Percentiles rank a stretch among this genome's conserved stretches.
phyloP scores from a whole-genome alignment of 2,797 vertebrate genomes.

The Mus spretus region DNA sequence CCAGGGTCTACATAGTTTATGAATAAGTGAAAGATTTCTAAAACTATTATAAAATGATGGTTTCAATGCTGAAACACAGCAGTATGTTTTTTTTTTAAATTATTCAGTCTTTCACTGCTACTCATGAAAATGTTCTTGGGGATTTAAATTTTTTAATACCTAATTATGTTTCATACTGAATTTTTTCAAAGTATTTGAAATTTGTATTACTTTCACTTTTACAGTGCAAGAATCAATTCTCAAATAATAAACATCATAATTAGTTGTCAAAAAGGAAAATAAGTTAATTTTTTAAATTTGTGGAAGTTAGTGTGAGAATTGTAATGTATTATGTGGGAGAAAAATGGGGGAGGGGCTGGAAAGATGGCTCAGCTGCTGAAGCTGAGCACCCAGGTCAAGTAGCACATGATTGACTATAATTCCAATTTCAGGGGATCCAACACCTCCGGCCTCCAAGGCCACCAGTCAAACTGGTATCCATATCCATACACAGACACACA shows the following conservation, averaged over 20 bases:
- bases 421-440: not conserved
- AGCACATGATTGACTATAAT: not conserved
- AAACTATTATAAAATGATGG: not conserved
- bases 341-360: not conserved
- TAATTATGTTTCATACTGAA: not conserved
- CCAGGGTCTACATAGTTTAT: not conserved
- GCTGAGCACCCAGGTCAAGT: not conserved
- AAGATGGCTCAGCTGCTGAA: not conserved
- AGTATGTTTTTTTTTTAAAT: not conserved
- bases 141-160: not conserved
- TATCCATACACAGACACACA: not conserved
- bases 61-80: conserved; percentile 6
- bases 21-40: not conserved
- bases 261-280: too few relatives aligned
- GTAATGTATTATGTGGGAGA: too few relatives aligned
- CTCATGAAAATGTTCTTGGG: not conserved
- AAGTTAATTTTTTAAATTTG: not conserved
- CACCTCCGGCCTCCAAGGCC: not conserved
- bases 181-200: not conserved
- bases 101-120: not conserved
- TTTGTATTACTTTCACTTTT: not conserved
- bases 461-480: not conserved
- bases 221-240: not conserved
- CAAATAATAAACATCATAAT: not conserved
- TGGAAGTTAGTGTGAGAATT: not conserved